phyloP scores from a whole-genome alignment of 2,113 vertebrate genomes.

The Calidris pugnax region DNA sequence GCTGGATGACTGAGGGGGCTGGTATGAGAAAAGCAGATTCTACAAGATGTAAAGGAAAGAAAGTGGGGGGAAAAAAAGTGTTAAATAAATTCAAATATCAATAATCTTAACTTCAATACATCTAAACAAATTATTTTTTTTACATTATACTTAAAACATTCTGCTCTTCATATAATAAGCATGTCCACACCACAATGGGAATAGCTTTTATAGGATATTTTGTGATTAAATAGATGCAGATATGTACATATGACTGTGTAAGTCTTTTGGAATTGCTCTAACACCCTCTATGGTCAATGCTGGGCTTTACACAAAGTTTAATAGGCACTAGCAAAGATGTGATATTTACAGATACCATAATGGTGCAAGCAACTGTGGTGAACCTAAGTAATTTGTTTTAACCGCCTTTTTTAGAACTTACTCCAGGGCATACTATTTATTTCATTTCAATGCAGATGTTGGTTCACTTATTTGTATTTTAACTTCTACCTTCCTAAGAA shows the following conservation, averaged over 20 bases:
- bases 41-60: constrained; percentile 51
- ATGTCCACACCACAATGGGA: neutral
- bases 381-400: neutral
- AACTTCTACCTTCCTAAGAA: neutral
- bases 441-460: neutral
- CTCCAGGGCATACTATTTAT: neutral
- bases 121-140: neutral
- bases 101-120: neutral
- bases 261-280: neutral
- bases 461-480: neutral
- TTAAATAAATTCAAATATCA: neutral
- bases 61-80: neutral
- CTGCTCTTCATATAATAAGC: neutral
- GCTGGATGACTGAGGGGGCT: constrained; percentile 93
- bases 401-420: neutral
- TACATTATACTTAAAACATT: neutral
- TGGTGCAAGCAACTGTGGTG: neutral
- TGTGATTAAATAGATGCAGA: neutral
- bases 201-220: neutral
- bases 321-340: neutral
- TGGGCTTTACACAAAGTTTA: neutral
- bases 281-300: neutral
- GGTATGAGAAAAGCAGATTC: constrained; percentile 97
- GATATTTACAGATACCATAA: neutral
- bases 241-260: neutral